phyloP scores from a whole-genome alignment of 2,113 vertebrate species.

The Australoheros scitulus region DNA sequence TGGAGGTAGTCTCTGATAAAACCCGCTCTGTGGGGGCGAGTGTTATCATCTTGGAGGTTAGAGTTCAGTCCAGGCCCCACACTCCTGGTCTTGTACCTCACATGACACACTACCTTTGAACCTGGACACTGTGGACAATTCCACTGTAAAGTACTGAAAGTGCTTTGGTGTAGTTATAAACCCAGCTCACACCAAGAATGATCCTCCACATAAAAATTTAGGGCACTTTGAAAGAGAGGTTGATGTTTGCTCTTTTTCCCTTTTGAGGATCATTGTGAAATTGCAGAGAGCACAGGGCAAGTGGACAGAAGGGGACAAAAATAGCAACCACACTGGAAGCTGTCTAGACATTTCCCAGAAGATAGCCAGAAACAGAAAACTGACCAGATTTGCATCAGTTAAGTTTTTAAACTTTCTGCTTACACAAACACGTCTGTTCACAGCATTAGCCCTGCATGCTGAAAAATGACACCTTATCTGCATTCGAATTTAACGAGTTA shows the following conservation, averaged over 20 bases:
- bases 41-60: no score
- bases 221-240: fast-evolving
- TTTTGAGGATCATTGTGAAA: not conserved
- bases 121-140: not conserved
- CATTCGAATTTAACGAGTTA: not conserved
- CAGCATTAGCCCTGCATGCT: not conserved
- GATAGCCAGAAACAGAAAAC: not conserved
- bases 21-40: no score
- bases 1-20: no score
- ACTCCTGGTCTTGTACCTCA: no score
- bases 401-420: fast-evolving
- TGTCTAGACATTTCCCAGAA: not conserved
- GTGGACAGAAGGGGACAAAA: not conserved
- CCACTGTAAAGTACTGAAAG: not conserved
- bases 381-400: not conserved
- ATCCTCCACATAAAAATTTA: not conserved
- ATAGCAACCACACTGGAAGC: not conserved
- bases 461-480: not conserved
- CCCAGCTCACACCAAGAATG: not conserved
- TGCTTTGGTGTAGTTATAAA: not conserved
- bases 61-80: no score
- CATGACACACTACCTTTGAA: not conserved
- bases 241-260: not conserved
- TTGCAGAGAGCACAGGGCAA: not conserved
- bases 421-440: no score